Evolutionary conservation across 2,113 vertebrate genomes (phyloP).

Genomic region (Gyps fulvus): DNA sequence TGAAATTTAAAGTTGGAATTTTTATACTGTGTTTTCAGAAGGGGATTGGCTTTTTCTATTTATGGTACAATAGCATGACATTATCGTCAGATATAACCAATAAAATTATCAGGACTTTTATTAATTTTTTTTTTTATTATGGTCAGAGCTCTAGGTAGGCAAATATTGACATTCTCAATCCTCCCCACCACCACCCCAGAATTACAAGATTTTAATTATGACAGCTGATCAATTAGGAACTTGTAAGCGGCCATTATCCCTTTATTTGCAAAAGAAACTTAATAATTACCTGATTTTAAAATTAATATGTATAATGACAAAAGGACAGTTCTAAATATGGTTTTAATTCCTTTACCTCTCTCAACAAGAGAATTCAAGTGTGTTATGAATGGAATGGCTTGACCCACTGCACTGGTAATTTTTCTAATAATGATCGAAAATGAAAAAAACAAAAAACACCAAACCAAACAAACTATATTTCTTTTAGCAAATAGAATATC

Average conservation of each 20-base stretch:
- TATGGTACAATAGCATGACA: neutral
- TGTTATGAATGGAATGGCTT: neutral
- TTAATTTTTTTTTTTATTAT: neutral
- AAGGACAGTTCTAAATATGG: neutral
- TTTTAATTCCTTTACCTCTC: neutral
- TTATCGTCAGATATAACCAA: neutral
- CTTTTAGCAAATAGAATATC: neutral
- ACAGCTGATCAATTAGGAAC: neutral
- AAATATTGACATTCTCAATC: neutral
- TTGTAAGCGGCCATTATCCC: neutral
- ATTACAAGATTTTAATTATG: neutral
- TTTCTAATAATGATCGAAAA: neutral
- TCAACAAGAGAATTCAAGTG: neutral
- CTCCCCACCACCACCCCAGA: accelerated
- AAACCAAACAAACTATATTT: neutral
- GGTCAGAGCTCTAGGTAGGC: neutral
- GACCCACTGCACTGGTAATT: neutral
- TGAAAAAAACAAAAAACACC: accelerated
- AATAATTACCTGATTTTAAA: neutral
- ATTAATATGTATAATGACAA: neutral
- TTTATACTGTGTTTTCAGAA: neutral
- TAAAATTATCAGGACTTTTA: neutral
- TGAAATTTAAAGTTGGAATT: neutral
- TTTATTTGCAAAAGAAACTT: neutral
- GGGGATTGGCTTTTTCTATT: neutral